Evolutionary conservation across 2,113 vertebrate species (phyloP).

Genomic region (Zapornia atra): DNA sequence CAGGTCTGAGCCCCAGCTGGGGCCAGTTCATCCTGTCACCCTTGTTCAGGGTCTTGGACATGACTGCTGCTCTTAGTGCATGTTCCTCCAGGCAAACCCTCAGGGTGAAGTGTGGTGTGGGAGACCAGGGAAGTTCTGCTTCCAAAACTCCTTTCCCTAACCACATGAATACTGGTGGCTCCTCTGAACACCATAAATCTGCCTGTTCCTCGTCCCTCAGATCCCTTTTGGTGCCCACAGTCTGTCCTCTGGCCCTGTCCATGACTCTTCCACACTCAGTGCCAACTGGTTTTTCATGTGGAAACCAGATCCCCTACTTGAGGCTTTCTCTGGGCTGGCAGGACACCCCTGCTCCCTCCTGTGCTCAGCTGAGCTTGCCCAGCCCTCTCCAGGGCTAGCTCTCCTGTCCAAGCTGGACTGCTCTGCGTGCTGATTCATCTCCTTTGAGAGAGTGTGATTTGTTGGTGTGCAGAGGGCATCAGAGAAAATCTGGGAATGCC

Average conservation of each 20-base stretch:
- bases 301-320: neutral
- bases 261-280: neutral
- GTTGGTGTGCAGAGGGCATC: neutral
- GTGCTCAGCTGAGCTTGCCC: neutral
- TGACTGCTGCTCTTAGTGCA: rapidly evolving
- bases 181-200: neutral
- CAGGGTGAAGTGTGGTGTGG: rapidly evolving
- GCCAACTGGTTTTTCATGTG: neutral
- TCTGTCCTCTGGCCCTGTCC: neutral
- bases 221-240: neutral
- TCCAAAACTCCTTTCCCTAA: neutral
- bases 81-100: neutral
- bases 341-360: neutral
- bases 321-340: neutral
- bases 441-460: neutral
- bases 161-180: neutral
- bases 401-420: neutral
- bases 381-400: neutral
- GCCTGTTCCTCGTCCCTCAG: neutral
- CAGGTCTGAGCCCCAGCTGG: neutral
- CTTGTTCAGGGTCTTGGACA: neutral
- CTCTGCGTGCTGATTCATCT: neutral
- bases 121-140: neutral
- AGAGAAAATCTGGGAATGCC: neutral
- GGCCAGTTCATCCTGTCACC: neutral